phyloP scores from a whole-genome alignment of 2,113 vertebrate species.

The Axis porcinus region DNA sequence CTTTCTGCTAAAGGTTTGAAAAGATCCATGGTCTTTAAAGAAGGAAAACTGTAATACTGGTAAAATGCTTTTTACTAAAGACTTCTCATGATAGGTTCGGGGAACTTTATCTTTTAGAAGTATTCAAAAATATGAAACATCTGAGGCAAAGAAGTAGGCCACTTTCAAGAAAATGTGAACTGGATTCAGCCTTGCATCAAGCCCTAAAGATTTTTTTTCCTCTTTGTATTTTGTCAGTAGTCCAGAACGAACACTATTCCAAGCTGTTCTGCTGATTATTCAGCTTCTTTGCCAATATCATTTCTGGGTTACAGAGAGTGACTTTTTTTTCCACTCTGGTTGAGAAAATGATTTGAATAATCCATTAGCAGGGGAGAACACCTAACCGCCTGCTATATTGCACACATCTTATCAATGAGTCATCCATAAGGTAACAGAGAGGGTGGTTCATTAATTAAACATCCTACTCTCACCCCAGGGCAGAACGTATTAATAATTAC shows the following conservation, averaged over 20 bases:
- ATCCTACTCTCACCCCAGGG: conserved; percentile 24
- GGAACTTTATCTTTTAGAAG: not conserved
- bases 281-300: conserved; percentile 23
- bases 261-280: conserved; percentile 35
- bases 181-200: not conserved
- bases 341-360: conserved; percentile 46
- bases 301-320: conserved; percentile 34
- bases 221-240: conserved; percentile 4
- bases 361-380: not conserved
- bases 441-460: conserved; percentile 47
- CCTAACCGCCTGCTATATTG: not conserved
- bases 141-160: not conserved
- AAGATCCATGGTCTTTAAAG: not conserved
- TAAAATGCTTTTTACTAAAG: not conserved
- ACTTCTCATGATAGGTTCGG: not conserved
- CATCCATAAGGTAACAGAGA: not conserved
- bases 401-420: not conserved
- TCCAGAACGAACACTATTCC: conserved; percentile 23
- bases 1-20: not conserved
- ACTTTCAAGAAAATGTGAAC: not conserved
- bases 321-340: conserved; percentile 29
- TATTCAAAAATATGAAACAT: not conserved
- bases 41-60: not conserved
- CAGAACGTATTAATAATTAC: conserved; percentile 54
- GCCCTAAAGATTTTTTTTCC: not conserved